A percentile compares a stretch with the other conserved stretches of the same genome.
phyloP scores from a whole-genome alignment of 2,888 invertebrate species.

The Drosophila macrospina region DNA sequence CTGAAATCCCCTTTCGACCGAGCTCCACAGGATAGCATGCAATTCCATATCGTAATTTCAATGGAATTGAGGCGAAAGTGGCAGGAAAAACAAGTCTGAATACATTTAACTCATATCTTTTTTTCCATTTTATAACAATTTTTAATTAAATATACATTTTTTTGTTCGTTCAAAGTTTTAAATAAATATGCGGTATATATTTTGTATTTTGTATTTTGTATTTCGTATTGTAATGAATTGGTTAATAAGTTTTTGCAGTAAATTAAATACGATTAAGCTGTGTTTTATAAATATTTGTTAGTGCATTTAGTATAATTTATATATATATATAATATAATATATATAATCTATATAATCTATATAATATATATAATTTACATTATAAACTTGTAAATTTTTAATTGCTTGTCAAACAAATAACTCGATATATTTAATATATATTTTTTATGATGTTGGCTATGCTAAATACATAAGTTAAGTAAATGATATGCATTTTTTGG shows the following conservation, averaged over 20 bases:
- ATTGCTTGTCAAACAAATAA: conserved; percentile 48
- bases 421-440: conserved; percentile 41
- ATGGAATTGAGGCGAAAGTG: neutral
- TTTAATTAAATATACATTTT: conserved; percentile 46
- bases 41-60: neutral
- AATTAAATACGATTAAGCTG: conserved; percentile 41
- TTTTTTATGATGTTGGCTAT: conserved; percentile 27
- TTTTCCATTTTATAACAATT: conserved; percentile 53
- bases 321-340: conserved; percentile 1
- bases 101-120: conserved; percentile 42
- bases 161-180: conserved; percentile 13
- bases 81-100: conserved; percentile 6
- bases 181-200: conserved; percentile 46
- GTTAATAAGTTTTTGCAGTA: conserved; percentile 34
- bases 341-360: conserved; percentile 1
- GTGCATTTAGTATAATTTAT: conserved; percentile 22
- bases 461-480: conserved; percentile 25
- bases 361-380: conserved; percentile 43
- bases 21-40: conserved; percentile 1
- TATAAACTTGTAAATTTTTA: conserved; percentile 29
- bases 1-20: neutral
- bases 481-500: conserved; percentile 56
- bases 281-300: conserved; percentile 24
- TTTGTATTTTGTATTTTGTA: no score
- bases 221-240: conserved; percentile 31